Conservation (phyloP, 2,888 invertebrate species). For the Lumbricus terrestris region DNA sequence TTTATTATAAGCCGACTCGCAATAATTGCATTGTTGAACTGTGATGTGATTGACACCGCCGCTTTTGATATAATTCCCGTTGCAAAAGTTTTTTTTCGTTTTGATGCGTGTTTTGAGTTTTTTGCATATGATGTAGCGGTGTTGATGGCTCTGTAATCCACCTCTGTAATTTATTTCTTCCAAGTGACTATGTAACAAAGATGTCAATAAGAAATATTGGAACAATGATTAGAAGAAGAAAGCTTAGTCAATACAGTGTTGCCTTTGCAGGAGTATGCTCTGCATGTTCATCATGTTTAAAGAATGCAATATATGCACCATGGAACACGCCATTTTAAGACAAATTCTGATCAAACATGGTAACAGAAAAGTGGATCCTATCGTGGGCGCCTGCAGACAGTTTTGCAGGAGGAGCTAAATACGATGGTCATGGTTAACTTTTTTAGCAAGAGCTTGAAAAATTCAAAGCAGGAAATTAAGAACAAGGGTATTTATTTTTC, state of each 20-base stretch:
- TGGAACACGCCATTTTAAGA: neutral
- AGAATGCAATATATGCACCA: neutral
- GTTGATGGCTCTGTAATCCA: neutral
- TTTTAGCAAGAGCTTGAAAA: no score
- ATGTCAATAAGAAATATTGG: neutral
- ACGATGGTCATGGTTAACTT: no score
- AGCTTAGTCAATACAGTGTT: slow-evolving; percentile 3
- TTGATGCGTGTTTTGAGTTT: neutral
- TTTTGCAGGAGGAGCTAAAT: no score
- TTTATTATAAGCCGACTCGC: neutral
- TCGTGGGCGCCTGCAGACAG: no score
- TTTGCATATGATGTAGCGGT: neutral
- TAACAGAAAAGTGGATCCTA: no score
- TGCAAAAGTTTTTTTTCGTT: no score
- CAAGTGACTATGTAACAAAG: neutral
- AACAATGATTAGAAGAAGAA: neutral
- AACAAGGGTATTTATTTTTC: no score
- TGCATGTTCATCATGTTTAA: neutral
- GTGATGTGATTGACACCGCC: no score
- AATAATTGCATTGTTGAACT: neutral
- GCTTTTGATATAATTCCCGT: no score
- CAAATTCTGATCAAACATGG: no score
- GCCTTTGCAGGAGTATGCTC: neutral
- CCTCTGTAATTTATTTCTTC: neutral
- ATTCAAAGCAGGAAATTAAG: no score